phyloP scores from a whole-genome alignment of 2,888 invertebrate genomes.

The Heliconius cydno region DNA sequence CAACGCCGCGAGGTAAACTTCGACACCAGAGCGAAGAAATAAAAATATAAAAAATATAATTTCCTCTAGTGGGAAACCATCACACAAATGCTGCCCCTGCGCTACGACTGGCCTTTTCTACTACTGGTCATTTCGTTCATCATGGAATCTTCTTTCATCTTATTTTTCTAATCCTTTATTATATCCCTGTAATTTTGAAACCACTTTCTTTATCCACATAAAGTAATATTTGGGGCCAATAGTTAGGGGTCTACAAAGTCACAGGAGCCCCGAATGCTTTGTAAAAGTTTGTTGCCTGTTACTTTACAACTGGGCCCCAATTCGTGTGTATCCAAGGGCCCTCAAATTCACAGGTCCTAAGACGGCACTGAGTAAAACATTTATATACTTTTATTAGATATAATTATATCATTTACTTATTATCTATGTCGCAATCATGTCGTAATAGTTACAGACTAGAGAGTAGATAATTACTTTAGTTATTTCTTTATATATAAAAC shows the following conservation, averaged over 20 bases:
- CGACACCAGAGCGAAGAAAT: background rate
- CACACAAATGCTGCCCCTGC: background rate
- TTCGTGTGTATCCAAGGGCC: too few species aligned
- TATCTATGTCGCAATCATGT: background rate
- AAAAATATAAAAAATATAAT: background rate
- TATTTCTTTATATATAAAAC: constrained; percentile 11
- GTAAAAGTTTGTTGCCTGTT: too few species aligned
- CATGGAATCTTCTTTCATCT: too few species aligned
- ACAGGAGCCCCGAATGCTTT: too few species aligned
- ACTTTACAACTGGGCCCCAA: too few species aligned
- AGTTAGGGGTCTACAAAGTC: too few species aligned
- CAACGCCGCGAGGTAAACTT: background rate
- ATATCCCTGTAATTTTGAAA: too few species aligned
- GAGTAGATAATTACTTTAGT: constrained; percentile 19
- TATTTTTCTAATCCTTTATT: too few species aligned
- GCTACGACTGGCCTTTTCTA: background rate
- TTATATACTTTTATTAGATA: background rate
- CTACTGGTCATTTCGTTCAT: too few species aligned
- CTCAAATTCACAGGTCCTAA: too few species aligned
- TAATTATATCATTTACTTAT: background rate
- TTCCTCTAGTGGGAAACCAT: background rate
- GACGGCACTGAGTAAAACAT: background rate
- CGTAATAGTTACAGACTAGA: background rate
- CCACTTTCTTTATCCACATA: too few species aligned
- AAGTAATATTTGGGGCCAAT: too few species aligned